phyloP scores from a whole-genome alignment of 2,888 invertebrate genomes.

The Merodon equestris region DNA sequence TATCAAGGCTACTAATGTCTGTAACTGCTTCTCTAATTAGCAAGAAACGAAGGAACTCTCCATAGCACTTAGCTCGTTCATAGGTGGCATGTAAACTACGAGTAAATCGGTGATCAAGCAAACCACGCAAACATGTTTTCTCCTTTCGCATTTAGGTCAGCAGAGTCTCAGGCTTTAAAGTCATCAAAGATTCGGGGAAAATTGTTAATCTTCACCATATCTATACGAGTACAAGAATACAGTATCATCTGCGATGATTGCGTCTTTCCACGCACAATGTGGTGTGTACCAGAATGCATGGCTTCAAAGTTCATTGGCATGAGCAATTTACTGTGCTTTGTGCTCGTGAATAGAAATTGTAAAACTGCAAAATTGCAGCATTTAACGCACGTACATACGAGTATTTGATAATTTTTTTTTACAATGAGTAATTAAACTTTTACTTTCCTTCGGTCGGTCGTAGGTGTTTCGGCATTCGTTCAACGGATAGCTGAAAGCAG shows the following conservation, averaged over 20 bases:
- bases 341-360: no score
- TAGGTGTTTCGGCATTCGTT: neutral
- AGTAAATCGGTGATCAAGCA: no score
- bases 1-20: conserved; percentile 51
- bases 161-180: no score
- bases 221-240: no score
- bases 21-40: conserved; percentile 54
- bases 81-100: no score
- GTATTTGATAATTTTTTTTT: conserved; percentile 40
- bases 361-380: conserved; percentile 26
- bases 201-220: no score
- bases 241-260: conserved; percentile 24
- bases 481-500: neutral
- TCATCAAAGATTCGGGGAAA: no score
- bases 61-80: no score
- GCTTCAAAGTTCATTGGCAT: conserved; percentile 50
- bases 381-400: conserved; percentile 19
- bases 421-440: conserved; percentile 59
- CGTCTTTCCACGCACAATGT: conserved; percentile 24
- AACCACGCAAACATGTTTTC: no score
- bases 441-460: conserved; percentile 45
- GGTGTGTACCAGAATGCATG: no score
- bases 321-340: conserved; percentile 20
- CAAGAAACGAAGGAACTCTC: conserved; percentile 48
- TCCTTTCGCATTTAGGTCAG: no score